phyloP scores from a whole-genome alignment of 2,888 invertebrate genomes.

The Coleophora flavipennella region DNA sequence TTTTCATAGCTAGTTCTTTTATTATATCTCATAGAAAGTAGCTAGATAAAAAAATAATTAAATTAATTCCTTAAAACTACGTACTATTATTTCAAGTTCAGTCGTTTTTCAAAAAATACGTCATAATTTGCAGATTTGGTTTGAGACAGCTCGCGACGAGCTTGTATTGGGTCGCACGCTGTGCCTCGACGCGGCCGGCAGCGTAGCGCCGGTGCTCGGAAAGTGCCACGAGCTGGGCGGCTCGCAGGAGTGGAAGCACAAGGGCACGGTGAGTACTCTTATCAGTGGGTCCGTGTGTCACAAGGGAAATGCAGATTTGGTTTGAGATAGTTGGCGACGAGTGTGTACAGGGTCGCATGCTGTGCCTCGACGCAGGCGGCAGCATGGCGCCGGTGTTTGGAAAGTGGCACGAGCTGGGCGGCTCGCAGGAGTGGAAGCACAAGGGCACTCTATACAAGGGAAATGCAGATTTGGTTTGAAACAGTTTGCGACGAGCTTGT shows the following conservation, averaged over 20 bases:
- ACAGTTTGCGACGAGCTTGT: slow-evolving; percentile 88
- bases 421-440: slow-evolving; percentile 93
- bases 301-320: slow-evolving; percentile 87
- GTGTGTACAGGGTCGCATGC: slow-evolving; percentile 84
- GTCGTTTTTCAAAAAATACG: too few species aligned
- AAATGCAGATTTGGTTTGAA: slow-evolving; percentile 87
- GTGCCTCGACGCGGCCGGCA: slow-evolving; percentile 84
- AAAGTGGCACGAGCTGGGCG: slow-evolving; percentile 94
- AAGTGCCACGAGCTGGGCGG: slow-evolving; percentile 96
- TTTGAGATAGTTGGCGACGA: slow-evolving; percentile 88
- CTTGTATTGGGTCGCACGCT: slow-evolving; percentile 86
- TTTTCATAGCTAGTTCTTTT: too few species aligned
- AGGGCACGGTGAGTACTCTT: slow-evolving; percentile 72
- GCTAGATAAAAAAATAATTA: too few species aligned
- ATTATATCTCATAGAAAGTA: too few species aligned
- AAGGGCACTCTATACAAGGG: slow-evolving; percentile 81
- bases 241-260: slow-evolving; percentile 93
- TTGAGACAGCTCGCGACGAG: slow-evolving; percentile 87
- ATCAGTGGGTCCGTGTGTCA: too few species aligned
- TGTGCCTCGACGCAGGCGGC: slow-evolving; percentile 87
- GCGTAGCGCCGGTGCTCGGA: slow-evolving; percentile 78
- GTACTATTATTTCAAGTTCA: too few species aligned
- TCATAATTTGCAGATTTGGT: slow-evolving; percentile 80
- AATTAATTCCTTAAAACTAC: too few species aligned
- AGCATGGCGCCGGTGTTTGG: slow-evolving; percentile 78